phyloP scores from a whole-genome alignment of 2,113 vertebrate species.

The Triplophysa tibetana region DNA sequence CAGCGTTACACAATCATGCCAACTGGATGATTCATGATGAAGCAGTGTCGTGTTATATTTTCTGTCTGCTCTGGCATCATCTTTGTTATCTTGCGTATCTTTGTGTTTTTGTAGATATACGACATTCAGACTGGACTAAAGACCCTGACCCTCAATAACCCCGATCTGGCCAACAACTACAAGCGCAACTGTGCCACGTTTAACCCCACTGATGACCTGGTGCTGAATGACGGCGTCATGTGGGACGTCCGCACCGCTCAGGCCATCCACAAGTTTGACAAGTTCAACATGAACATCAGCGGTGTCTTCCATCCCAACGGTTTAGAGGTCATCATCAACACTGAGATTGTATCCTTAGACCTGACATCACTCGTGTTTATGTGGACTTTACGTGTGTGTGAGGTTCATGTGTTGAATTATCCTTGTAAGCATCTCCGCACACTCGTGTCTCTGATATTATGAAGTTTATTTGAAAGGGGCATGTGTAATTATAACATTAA shows the following conservation, averaged over 20 bases:
- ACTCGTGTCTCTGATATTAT: no score
- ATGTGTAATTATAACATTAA: no score
- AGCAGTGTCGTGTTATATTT: not conserved
- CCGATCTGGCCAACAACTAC: conserved; percentile 99
- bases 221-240: conserved; percentile 96
- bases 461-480: no score
- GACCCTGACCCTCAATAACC: conserved; percentile 95
- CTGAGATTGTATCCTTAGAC: conserved; percentile 95
- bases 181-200: conserved; percentile 99
- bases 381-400: not conserved
- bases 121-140: conserved; percentile 98
- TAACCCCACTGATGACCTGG: conserved; percentile 97
- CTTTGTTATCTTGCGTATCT: conserved; percentile 52
- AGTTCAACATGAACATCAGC: conserved; percentile 99
- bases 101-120: conserved; percentile 85
- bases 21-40: no score
- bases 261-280: conserved; percentile 99
- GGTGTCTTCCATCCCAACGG: conserved; percentile 97
- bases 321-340: conserved; percentile 96
- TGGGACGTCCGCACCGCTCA: conserved; percentile 97
- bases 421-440: no score
- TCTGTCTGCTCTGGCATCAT: not conserved
- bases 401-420: no score
- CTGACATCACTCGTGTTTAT: no score
- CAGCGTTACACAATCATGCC: no score